Percentiles rank a stretch among this genome's conserved stretches.
phyloP scores from a whole-genome alignment of 2,113 vertebrate species.

The Bos indicus region DNA sequence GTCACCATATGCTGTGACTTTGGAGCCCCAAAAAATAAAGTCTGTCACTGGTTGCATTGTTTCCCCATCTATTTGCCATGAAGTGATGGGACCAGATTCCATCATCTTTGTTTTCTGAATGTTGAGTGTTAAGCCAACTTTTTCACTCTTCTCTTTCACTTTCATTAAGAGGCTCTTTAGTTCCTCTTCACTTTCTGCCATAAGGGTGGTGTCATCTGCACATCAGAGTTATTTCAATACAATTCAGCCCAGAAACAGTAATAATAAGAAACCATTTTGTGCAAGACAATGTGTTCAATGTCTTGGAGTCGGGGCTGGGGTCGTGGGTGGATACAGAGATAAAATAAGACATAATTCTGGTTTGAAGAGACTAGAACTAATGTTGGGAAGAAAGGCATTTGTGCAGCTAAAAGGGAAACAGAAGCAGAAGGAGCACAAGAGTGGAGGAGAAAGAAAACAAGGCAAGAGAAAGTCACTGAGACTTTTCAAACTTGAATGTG shows the following conservation, averaged over 20 bases:
- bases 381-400: background rate
- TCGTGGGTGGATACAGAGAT: background rate
- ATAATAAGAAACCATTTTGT: background rate
- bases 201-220: background rate
- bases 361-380: background rate
- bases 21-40: background rate
- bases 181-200: background rate
- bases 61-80: background rate
- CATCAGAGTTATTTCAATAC: background rate
- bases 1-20: background rate
- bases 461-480: background rate
- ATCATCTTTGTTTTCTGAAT: background rate
- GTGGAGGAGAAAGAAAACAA: background rate
- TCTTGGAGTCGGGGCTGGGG: background rate
- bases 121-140: background rate
- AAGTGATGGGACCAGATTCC: background rate
- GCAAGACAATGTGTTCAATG: background rate
- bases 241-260: background rate
- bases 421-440: background rate
- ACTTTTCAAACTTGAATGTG: background rate
- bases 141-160: background rate
- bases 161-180: background rate
- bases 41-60: background rate
- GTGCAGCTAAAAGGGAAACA: background rate
- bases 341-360: background rate